phyloP scores from a whole-genome alignment of 2,888 invertebrate species.

The Cylindroiulus punctatus region DNA sequence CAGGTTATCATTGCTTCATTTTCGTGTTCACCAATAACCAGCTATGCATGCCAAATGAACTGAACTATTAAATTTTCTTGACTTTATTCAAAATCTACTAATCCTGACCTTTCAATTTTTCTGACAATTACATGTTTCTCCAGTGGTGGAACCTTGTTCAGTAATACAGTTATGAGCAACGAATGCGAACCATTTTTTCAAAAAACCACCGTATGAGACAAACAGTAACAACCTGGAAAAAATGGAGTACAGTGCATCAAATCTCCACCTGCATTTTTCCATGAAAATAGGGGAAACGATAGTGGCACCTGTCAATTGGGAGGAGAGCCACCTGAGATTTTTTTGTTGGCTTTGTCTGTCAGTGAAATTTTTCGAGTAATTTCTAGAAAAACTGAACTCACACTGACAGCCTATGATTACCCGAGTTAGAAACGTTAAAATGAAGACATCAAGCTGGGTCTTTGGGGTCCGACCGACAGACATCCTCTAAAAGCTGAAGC shows the following conservation, averaged over 20 bases:
- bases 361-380: neutral
- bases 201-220: neutral
- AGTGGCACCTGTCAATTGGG: neutral
- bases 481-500: neutral
- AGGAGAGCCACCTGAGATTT: neutral
- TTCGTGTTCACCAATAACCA: too few relatives aligned
- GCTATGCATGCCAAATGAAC: too few relatives aligned
- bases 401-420: constrained; percentile 16
- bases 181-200: too few relatives aligned
- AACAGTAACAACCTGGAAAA: neutral
- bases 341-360: neutral
- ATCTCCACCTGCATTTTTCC: neutral
- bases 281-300: neutral
- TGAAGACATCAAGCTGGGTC: neutral
- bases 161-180: too few relatives aligned
- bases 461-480: neutral
- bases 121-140: too few relatives aligned
- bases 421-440: neutral
- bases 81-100: too few relatives aligned
- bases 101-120: too few relatives aligned
- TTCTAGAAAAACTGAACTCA: constrained; percentile 12
- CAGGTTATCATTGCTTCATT: too few relatives aligned
- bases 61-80: too few relatives aligned
- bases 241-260: neutral
- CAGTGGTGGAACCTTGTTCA: too few relatives aligned